A percentile compares a stretch with the other conserved stretches of the same genome.
These are phyloP conservation scores for Zaprionus camerounensis DNA, from an alignment of 1,140 invertebrate genomes.

Conservation along the genomic window DNA sequence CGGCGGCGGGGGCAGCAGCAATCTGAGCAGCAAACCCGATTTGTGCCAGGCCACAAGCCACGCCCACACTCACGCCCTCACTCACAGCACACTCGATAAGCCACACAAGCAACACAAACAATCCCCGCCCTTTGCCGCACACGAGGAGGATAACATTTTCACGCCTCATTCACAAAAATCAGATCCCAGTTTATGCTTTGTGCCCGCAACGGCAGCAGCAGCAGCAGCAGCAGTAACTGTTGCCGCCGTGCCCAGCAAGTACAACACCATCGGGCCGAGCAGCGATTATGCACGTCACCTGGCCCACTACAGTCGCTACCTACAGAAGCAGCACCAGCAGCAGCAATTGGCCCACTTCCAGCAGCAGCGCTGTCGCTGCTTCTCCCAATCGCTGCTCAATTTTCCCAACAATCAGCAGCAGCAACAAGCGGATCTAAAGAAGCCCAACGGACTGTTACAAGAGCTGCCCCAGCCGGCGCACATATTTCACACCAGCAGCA, in stretches of 20 bases:
- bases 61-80: slow-evolving; percentile 36
- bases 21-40: slow-evolving; percentile 63
- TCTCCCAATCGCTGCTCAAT: slow-evolving; percentile 78
- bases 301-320: slow-evolving; percentile 74
- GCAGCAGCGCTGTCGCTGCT: slow-evolving; percentile 78
- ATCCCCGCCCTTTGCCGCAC: slow-evolving; percentile 62
- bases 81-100: slow-evolving; percentile 10
- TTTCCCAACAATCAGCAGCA: slow-evolving; percentile 64
- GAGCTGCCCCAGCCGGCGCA: slow-evolving; percentile 46
- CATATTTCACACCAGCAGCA: slow-evolving; percentile 76
- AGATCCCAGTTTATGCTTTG: slow-evolving; percentile 73
- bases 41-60: slow-evolving; percentile 61
- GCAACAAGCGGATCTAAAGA: slow-evolving; percentile 22
- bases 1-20: slow-evolving; percentile 35
- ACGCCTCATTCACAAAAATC: slow-evolving; percentile 77
- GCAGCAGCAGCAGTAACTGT: slow-evolving; percentile 22
- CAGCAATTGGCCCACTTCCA: slow-evolving; percentile 72
- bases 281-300: slow-evolving; percentile 78
- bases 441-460: slow-evolving; percentile 28
- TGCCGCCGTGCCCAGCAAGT: slow-evolving; percentile 57
- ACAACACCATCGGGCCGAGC: slow-evolving; percentile 81
- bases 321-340: slow-evolving; percentile 77
- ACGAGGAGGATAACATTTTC: slow-evolving; percentile 74
- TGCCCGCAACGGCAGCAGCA: slow-evolving; percentile 37
- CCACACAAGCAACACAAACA: slow-evolving; percentile 42